phyloP scores from a whole-genome alignment of 2,797 vertebrate genomes.

The Enteromius treurensis region DNA sequence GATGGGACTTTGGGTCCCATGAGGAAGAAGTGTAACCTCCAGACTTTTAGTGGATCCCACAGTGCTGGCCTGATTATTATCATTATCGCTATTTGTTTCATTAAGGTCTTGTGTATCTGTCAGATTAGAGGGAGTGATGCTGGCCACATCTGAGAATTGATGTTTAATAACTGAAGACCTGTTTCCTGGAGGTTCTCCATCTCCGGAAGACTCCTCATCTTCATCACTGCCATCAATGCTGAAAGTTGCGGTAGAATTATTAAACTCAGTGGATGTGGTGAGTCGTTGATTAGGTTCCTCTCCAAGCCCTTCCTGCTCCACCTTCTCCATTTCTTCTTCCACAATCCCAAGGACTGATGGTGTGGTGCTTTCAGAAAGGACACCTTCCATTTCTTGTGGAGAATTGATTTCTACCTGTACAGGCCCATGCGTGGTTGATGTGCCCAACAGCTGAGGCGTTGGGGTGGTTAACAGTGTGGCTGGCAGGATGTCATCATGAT shows the following conservation, averaged over 20 bases:
- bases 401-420: conserved; percentile 60
- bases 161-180: conserved; percentile 46
- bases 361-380: conserved; percentile 55
- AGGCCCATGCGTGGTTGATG: conserved; percentile 37
- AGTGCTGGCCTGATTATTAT: conserved; percentile 44
- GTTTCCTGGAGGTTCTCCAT: conserved; percentile 59
- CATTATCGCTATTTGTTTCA: conserved; percentile 27
- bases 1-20: conserved; percentile 54
- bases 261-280: conserved; percentile 48
- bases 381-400: conserved; percentile 50
- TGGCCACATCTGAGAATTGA: conserved; percentile 42
- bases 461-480: conserved; percentile 58
- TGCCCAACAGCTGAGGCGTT: conserved; percentile 37
- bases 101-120: conserved; percentile 38
- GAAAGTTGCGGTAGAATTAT: conserved; percentile 25
- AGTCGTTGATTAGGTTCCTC: conserved; percentile 45
- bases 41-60: conserved; percentile 48
- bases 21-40: conserved; percentile 68
- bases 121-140: conserved; percentile 27
- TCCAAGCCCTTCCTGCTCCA: conserved; percentile 58
- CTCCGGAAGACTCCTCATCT: conserved; percentile 52
- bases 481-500: conserved; percentile 43
- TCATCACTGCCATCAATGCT: conserved; percentile 57
- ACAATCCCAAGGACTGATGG: conserved; percentile 44
- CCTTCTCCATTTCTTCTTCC: conserved; percentile 58